Conservation (phyloP, 2,797 vertebrate genomes). For the Masticophis lateralis region DNA sequence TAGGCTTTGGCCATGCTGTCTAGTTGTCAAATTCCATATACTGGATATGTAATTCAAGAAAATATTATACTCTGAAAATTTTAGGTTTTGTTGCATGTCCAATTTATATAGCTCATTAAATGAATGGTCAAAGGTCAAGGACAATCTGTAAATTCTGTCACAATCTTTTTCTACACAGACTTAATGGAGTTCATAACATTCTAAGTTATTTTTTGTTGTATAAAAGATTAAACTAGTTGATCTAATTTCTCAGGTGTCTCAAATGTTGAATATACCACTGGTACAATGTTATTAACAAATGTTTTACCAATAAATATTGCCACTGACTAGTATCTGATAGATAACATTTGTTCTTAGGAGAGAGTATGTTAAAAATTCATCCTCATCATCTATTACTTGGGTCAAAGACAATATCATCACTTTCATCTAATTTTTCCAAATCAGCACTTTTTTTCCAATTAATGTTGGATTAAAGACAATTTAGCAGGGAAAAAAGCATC, state of each 20-base stretch:
- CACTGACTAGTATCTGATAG: background rate
- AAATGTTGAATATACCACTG: background rate
- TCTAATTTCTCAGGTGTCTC: background rate
- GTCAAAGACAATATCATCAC: background rate
- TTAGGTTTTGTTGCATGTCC: background rate
- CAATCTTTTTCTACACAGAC: background rate
- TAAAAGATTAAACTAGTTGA: background rate
- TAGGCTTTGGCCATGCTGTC: background rate
- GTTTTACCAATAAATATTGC: background rate
- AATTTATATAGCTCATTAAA: background rate
- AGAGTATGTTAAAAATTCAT: background rate
- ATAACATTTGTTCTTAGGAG: background rate
- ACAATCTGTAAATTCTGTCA: background rate
- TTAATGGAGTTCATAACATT: background rate
- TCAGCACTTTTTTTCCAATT: background rate
- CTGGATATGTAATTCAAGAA: background rate
- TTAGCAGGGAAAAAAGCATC: background rate
- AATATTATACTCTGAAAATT: background rate
- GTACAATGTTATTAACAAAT: background rate
- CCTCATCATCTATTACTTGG: background rate
- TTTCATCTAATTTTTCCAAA: background rate
- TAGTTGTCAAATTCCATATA: background rate
- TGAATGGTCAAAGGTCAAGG: background rate
- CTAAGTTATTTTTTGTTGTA: background rate
- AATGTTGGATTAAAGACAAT: background rate